Evolutionary conservation across 2,113 vertebrate species (phyloP).

Genomic region (Bubo blakistoni): DNA sequence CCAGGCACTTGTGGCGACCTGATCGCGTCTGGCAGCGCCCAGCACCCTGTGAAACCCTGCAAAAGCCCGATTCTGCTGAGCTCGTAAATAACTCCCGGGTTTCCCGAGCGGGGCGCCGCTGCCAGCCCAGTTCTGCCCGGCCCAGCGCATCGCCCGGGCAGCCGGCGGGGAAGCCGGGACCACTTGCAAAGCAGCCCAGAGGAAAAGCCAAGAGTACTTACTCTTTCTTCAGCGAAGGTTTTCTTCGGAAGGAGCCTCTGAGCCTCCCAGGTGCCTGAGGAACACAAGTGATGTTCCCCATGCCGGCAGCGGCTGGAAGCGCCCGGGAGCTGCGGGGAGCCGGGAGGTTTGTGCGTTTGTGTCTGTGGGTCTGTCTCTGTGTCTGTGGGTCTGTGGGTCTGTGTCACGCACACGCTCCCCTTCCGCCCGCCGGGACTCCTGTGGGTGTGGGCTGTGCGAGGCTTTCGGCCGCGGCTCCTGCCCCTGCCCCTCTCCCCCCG

Average conservation of each 20-base stretch:
- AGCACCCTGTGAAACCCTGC: neutral
- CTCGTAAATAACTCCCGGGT: rapidly evolving
- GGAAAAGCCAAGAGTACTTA: neutral
- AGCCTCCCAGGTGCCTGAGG: constrained; percentile 69
- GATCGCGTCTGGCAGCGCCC: rapidly evolving
- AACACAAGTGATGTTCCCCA: constrained; percentile 78
- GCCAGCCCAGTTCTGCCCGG: neutral
- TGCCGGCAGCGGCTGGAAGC: neutral
- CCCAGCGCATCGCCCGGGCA: rapidly evolving
- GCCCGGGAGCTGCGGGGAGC: neutral
- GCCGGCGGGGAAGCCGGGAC: neutral
- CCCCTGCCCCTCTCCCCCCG: neutral
- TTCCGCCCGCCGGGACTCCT: neutral
- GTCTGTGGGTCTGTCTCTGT: neutral
- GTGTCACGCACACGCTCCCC: neutral
- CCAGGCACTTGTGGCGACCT: rapidly evolving
- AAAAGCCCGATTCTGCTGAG: neutral
- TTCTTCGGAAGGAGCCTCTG: constrained; percentile 74
- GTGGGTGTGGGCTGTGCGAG: constrained; percentile 3
- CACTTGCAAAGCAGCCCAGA: rapidly evolving
- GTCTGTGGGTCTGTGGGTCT: too few species aligned
- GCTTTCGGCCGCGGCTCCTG: neutral
- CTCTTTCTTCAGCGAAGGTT: constrained; percentile 73
- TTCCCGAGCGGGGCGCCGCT: neutral
- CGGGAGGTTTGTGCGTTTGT: neutral